phyloP scores from a whole-genome alignment of 2,113 vertebrate species.

The Sisor rabdophorus region DNA sequence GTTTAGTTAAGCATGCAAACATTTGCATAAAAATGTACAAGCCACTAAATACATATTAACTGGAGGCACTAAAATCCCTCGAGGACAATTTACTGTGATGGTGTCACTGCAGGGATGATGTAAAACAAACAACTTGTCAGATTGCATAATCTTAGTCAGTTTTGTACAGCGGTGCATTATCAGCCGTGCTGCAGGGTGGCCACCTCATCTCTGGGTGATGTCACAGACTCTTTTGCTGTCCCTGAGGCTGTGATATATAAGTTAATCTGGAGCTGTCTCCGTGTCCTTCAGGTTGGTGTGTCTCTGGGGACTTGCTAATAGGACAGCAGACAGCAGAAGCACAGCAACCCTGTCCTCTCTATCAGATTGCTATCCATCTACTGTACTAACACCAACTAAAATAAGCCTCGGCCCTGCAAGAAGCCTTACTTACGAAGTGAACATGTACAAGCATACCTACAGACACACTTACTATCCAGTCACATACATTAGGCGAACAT shows the following conservation, averaged over 20 bases:
- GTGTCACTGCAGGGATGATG: not conserved
- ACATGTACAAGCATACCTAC: constrained; percentile 25
- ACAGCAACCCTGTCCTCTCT: constrained; percentile 64
- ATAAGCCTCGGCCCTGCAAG: constrained; percentile 43
- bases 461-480: not conserved
- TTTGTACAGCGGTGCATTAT: constrained; percentile 52
- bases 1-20: not conserved
- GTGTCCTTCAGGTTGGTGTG: constrained; percentile 65
- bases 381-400: constrained; percentile 55
- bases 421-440: constrained; percentile 51
- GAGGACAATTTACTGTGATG: not conserved
- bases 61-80: constrained; percentile 2
- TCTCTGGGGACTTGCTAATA: constrained; percentile 77
- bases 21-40: not conserved
- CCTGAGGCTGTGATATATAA: constrained; percentile 82
- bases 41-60: not conserved
- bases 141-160: constrained; percentile 59
- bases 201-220: constrained; percentile 64
- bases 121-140: constrained; percentile 53
- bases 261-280: constrained; percentile 81
- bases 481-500: not conserved
- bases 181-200: constrained; percentile 57
- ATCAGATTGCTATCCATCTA: constrained; percentile 61
- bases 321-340: constrained; percentile 72
- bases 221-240: constrained; percentile 66